Evolutionary conservation across 2,113 vertebrate species (phyloP).

Genomic region (Dipodomys spectabilis): DNA sequence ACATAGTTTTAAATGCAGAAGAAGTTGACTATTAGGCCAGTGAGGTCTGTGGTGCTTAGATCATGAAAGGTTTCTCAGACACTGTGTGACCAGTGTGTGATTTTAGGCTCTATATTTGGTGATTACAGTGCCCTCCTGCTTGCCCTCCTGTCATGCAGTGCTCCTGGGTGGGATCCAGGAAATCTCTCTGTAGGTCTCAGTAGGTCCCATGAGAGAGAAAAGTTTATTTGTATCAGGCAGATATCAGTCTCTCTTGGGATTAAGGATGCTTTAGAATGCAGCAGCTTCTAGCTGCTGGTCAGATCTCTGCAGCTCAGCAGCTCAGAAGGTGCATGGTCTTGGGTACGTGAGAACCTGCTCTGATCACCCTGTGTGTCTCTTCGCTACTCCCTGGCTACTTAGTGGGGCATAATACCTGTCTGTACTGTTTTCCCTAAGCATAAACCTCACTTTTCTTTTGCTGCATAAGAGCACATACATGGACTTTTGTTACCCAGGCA

Average conservation of each 20-base stretch:
- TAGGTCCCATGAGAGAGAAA: too few species aligned
- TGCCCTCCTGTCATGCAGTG: neutral
- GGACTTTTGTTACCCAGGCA: slow-evolving; percentile 63
- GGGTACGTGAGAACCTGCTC: neutral
- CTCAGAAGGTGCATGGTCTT: neutral
- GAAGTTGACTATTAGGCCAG: neutral
- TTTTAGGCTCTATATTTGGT: neutral
- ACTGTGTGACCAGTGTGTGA: neutral
- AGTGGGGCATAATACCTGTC: neutral
- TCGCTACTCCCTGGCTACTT: neutral
- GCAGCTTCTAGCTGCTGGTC: neutral
- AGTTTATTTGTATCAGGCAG: neutral
- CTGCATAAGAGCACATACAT: neutral
- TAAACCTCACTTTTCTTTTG: slow-evolving; percentile 53
- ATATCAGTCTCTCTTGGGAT: neutral
- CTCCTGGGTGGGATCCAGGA: neutral
- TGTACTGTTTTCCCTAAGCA: slow-evolving; percentile 9
- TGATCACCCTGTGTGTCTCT: neutral
- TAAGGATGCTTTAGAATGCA: neutral
- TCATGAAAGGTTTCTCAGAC: neutral
- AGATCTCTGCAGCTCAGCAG: neutral
- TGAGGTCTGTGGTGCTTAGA: neutral
- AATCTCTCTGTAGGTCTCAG: neutral
- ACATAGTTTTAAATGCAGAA: neutral
- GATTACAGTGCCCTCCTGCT: too few species aligned